A percentile compares a stretch with the other conserved stretches of the same genome.
Evolutionary conservation across 2,888 invertebrate species (phyloP).

Genomic region (Eledone cirrhosa): DNA sequence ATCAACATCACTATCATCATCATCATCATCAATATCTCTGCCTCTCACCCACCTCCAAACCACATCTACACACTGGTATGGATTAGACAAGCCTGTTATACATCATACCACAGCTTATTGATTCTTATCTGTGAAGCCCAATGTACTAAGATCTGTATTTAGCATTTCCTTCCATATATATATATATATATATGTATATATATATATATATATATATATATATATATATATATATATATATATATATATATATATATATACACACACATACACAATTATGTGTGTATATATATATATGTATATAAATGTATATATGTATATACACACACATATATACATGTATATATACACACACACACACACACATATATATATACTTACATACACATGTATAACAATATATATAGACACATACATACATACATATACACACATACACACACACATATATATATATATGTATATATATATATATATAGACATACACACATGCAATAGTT

Average conservation of each 20-base stretch:
- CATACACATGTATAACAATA: too few relatives aligned
- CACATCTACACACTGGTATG: too few relatives aligned
- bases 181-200: too few relatives aligned
- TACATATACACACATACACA: background rate
- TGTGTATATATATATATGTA: background rate
- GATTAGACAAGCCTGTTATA: too few relatives aligned
- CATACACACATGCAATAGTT: background rate
- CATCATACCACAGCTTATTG: too few relatives aligned
- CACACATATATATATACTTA: background rate
- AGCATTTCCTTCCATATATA: too few relatives aligned
- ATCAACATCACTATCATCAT: too few relatives aligned
- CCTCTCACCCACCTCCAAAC: too few relatives aligned
- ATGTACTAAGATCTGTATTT: too few relatives aligned
- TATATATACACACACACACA: background rate
- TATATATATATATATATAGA: background rate
- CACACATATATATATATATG: background rate
- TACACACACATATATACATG: constrained; percentile 19
- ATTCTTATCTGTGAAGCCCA: too few relatives aligned
- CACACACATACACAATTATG: too few relatives aligned
- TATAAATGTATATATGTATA: background rate
- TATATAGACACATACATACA: background rate
- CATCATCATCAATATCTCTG: too few relatives aligned
- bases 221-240: background rate
- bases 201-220: constrained; percentile 5
- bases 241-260: constrained; percentile 13